Base-by-base conservation (phyloP, 2,888 invertebrate genomes). In the Criorhina ranunculi region DNA sequence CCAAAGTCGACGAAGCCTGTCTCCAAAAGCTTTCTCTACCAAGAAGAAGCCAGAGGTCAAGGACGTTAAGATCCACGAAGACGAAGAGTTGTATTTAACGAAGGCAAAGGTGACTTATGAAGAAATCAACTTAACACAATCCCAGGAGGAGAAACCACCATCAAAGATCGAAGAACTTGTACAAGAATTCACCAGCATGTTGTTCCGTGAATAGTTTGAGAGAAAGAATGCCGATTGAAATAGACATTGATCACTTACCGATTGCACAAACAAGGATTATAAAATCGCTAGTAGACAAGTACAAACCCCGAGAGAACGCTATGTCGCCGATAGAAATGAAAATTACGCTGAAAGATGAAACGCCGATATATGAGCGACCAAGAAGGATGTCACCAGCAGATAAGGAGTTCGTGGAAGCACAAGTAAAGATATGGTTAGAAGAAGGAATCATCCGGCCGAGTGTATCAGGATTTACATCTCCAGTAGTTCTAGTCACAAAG, bases 401-500 rank as follows among this genome's bases (percentile, higher is more conserved):
- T 11, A 24, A 24, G 8, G 24, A 24, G 24, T 9, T n/a, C 3
- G 49, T 19, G 24, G 9, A 24, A 24, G 5, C 0, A 24, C 49
- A 49, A 24, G 24, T 49, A n/a, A n/a, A 24, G 9, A 24, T 24
- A 9, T 49, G 49, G 49, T 9, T 24, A 3, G 1, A 19, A 6
- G 49, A 49, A 24, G 49, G 49, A 8, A 49, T 49, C 24, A 49
- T 49, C 11, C 49, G 1, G 24, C 24, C 37, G 37, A 37, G 37
- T 37, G 37, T 37, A 9, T 37, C 37, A 37, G 37, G 2, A 8
- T 11, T 37, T 31, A 6, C 31, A 31, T 31, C 31, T 31, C 31
- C 31, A 31, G 31, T n/a, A n/a, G n/a, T n/a, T n/a, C n/a, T n/a
- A n/a, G n/a, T n/a, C n/a, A n/a, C n/a, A n/a, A n/a, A n/a, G n/a